Evolutionary conservation across 2,113 vertebrate genomes (phyloP).

Genomic region (Oreotrochilus melanogaster): DNA sequence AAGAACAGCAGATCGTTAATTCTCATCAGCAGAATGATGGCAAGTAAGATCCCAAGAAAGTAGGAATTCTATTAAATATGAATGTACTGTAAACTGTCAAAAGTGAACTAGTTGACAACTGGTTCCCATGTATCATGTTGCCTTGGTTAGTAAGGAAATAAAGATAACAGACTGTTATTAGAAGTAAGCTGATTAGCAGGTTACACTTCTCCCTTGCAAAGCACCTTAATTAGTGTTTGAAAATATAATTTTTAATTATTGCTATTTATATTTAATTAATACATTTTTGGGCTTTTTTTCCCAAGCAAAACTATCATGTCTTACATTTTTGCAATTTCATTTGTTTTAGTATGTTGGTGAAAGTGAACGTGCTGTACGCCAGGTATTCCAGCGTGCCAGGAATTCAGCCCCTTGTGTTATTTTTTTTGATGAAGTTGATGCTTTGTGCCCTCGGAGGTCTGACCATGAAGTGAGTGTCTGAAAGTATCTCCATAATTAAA

Average conservation of each 20-base stretch:
- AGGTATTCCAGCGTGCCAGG: slow-evolving; percentile 93
- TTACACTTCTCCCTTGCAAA: background rate
- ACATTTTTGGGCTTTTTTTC: too few relatives aligned
- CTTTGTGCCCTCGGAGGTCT: slow-evolving; percentile 94
- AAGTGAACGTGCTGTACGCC: slow-evolving; percentile 93
- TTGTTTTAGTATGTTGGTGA: slow-evolving; percentile 91
- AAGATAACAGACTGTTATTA: background rate
- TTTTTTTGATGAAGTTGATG: slow-evolving; percentile 97
- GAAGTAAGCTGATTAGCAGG: background rate
- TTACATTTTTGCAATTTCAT: background rate
- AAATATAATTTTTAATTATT: background rate
- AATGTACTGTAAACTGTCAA: background rate
- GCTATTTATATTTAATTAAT: too few relatives aligned
- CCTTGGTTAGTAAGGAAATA: background rate
- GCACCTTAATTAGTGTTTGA: background rate
- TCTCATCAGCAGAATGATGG: background rate
- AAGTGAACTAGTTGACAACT: background rate
- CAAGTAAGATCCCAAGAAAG: background rate
- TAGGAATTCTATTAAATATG: background rate
- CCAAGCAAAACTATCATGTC: background rate
- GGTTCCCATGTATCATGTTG: background rate
- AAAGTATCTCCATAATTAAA: background rate
- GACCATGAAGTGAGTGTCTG: slow-evolving; percentile 86
- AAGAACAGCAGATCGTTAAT: background rate
- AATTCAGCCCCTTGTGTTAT: slow-evolving; percentile 97